Percentiles rank a stretch among this genome's conserved stretches.
These are phyloP conservation scores for Phorcus lineatus DNA, from an alignment of 2,888 invertebrate species.

Conservation along the genomic window DNA sequence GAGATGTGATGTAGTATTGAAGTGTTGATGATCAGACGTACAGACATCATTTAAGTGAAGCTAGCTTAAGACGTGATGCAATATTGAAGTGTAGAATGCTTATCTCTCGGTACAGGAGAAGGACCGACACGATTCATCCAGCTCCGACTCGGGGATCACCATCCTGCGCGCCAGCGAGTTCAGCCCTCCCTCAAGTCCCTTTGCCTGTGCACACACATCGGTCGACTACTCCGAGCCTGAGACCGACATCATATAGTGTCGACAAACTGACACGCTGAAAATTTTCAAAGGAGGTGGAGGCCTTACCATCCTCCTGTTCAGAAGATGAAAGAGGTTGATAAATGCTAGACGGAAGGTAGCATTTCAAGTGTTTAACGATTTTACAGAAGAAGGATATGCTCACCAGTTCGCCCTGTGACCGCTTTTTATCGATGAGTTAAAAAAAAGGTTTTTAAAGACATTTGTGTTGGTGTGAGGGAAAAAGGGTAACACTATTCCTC, in stretches of 20 bases:
- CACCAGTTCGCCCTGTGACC: too few species aligned
- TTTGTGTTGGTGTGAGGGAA: too few species aligned
- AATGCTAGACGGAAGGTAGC: too few species aligned
- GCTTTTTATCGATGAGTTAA: too few species aligned
- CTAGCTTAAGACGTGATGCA: not conserved
- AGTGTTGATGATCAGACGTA: too few species aligned
- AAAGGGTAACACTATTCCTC: too few species aligned
- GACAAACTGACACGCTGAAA: not conserved
- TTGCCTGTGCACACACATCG: slow-evolving; percentile 41
- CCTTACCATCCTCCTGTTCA: not conserved
- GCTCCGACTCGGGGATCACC: slow-evolving; percentile 69
- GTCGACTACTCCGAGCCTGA: slow-evolving; percentile 46
- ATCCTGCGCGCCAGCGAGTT: slow-evolving; percentile 52
- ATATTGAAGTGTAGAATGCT: slow-evolving; percentile 22
- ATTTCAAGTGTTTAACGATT: too few species aligned
- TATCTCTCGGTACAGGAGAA: slow-evolving; percentile 47
- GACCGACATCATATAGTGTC: slow-evolving; percentile 41
- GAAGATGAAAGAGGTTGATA: too few species aligned
- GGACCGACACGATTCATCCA: slow-evolving; percentile 68
- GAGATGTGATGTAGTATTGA: too few species aligned
- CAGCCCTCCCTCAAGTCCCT: slow-evolving; percentile 58
- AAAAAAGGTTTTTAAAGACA: too few species aligned
- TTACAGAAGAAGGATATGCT: too few species aligned
- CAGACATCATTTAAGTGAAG: too few species aligned
- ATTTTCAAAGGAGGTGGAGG: not conserved